Percentiles rank a stretch among this genome's conserved stretches.
phyloP scores from a whole-genome alignment of 2,888 invertebrate genomes.

The Zootermopsis nevadensis region DNA sequence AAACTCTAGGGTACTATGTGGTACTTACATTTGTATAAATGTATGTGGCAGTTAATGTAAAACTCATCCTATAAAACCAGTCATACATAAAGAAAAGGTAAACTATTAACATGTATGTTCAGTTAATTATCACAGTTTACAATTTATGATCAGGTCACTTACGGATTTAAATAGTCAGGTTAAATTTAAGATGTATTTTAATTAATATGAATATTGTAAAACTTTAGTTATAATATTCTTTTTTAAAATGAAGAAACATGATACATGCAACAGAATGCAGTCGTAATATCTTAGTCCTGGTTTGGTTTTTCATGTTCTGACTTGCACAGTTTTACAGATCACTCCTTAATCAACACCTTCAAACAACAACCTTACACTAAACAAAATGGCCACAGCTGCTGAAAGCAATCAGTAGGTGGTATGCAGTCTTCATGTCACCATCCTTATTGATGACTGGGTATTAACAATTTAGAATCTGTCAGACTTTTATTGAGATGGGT shows the following conservation, averaged over 20 bases:
- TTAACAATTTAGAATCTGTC: not conserved
- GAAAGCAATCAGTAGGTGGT: constrained; percentile 1
- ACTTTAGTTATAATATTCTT: not conserved
- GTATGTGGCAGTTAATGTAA: constrained; percentile 35
- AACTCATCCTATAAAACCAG: not conserved
- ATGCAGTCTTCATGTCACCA: constrained; percentile 12
- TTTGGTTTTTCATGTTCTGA: not conserved
- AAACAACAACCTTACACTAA: constrained; percentile 6
- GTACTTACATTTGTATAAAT: constrained; percentile 28
- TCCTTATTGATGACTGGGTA: not conserved
- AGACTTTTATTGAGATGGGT: not conserved
- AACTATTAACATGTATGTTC: constrained; percentile 8
- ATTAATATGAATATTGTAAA: not conserved
- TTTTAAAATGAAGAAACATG: constrained; percentile 12
- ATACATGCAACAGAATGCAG: constrained; percentile 9
- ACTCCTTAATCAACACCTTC: not conserved
- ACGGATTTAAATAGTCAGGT: constrained; percentile 17
- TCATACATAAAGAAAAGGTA: not conserved
- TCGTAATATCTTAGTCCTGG: not conserved
- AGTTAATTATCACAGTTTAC: constrained; percentile 23
- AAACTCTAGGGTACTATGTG: constrained; percentile 16
- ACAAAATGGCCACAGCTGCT: not conserved
- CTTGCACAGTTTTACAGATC: not conserved
- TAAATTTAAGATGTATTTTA: constrained; percentile 3
- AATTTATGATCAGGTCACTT: constrained; percentile 21